Evolutionary conservation across 2,113 vertebrate genomes (phyloP), one percentile per base, ranked within the genome.

Genomic region (Sceloporus undulatus): DNA sequence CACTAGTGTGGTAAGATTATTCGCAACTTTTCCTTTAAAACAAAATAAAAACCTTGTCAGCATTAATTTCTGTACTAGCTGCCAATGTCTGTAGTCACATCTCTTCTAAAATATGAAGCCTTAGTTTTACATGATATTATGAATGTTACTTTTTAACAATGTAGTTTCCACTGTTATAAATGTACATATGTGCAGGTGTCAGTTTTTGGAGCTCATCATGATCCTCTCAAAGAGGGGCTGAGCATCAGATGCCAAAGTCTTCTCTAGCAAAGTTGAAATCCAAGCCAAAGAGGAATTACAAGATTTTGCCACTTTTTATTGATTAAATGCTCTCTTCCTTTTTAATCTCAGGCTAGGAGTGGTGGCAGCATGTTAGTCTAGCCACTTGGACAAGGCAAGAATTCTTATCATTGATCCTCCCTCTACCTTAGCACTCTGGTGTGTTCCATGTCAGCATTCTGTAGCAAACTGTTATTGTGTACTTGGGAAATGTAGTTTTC

Each of bases 1-100:
- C 94, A 98, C 97, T 86, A 97, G 95, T 89, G 97, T 99, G 98
- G 99, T 99, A 91, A 97, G 96, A 94, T 8, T 13, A 82, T 65
- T 6, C 25, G 3, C 62, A 23, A 4, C 74, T 89, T 48, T 25
- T 85, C 34, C 71, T 14, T 75, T 62, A 81, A 81, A 38, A 81
- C 19, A 81, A 65, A 56, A 9, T 52, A 79, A 59, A 48, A 62
- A 80, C 83, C 29, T 9, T 29, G 34, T n/a, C 83, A 29, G 16
- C 68, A 87, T 54, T 82, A 86, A 73, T 59, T 88, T 42, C 14
- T 25, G 77, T 85, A 89, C 75, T 84, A 89, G 14, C 70, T 82
- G 11, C 90, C 92, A 54, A 91, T 88, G 91, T 89, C 75, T 84
- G 88, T 81, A 87, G 62, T 38, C 62, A 84, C 23, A 3, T 0